Conservation (phyloP, 1,140 invertebrate species). For the Manduca sexta region DNA sequence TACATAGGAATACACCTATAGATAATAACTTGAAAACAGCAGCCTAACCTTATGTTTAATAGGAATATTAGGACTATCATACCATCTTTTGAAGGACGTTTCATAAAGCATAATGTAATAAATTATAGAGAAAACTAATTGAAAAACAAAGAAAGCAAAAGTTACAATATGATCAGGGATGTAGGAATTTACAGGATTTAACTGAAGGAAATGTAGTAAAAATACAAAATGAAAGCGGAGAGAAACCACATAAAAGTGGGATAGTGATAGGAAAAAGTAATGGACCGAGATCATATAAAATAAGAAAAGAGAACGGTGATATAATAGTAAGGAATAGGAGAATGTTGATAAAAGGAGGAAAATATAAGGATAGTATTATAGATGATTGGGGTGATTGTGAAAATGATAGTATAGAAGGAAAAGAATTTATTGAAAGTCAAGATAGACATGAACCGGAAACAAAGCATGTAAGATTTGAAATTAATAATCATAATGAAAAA, state of each 20-base stretch:
- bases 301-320: not conserved
- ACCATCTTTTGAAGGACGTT: too few species aligned
- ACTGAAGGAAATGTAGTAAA: not conserved
- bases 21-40: not conserved
- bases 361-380: not conserved
- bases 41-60: not conserved
- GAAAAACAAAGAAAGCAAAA: not conserved
- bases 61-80: not conserved
- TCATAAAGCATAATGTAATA: too few species aligned
- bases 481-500: too few species aligned
- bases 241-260: not conserved
- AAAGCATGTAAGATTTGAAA: too few species aligned
- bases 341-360: not conserved
- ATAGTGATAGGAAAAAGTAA: not conserved
- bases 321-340: not conserved
- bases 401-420: too few species aligned
- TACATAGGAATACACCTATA: conserved; percentile 1
- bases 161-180: not conserved
- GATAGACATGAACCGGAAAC: too few species aligned
- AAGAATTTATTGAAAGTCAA: too few species aligned
- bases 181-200: not conserved
- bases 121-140: not conserved
- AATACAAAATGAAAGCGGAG: not conserved
- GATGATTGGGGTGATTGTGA: not conserved
- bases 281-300: not conserved